Percentiles rank a stretch among this genome's conserved stretches.
phyloP scores from a whole-genome alignment of 2,888 invertebrate genomes.

The Acleris holmiana region DNA sequence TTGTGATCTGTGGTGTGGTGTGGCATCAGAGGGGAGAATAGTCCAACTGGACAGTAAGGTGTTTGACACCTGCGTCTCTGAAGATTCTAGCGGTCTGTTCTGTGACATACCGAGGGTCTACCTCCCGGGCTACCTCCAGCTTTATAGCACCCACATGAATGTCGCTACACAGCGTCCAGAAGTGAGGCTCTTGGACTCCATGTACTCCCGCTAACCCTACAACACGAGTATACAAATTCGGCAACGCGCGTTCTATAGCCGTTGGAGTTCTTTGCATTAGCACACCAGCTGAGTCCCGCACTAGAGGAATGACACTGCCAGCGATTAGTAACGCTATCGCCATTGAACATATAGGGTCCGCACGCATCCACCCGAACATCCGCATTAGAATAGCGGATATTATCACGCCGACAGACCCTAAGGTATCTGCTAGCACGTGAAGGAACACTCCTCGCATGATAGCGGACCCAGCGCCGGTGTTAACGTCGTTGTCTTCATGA shows the following conservation, averaged over 20 bases:
- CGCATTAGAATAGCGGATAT: constrained; percentile 97
- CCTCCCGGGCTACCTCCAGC: constrained; percentile 96
- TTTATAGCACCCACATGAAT: constrained; percentile 96
- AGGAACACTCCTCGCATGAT: constrained; percentile 98
- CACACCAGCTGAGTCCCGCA: constrained; percentile 94
- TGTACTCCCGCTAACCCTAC: constrained; percentile 96
- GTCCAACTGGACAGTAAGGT: constrained; percentile 96
- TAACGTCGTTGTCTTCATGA: constrained; percentile 84
- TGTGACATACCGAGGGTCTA: constrained; percentile 96
- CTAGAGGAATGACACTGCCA: constrained; percentile 92
- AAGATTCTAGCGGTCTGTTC: constrained; percentile 98
- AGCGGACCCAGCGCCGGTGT: constrained; percentile 88
- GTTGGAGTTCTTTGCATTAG: constrained; percentile 97
- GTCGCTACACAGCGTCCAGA: constrained; percentile 98
- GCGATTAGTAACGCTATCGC: constrained; percentile 96
- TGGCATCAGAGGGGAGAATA: constrained; percentile 88
- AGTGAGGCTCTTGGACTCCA: constrained; percentile 98
- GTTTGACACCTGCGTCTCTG: constrained; percentile 94
- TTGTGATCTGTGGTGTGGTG: constrained; percentile 50
- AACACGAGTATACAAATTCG: constrained; percentile 95
- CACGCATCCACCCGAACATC: constrained; percentile 99
- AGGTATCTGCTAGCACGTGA: constrained; percentile 97
- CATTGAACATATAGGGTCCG: constrained; percentile 99
- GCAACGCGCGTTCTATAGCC: constrained; percentile 91
- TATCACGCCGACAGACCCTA: constrained; percentile 98